These are phyloP conservation scores for Sprattus sprattus DNA, from an alignment of 2,113 vertebrate genomes.

Conservation along the genomic window DNA sequence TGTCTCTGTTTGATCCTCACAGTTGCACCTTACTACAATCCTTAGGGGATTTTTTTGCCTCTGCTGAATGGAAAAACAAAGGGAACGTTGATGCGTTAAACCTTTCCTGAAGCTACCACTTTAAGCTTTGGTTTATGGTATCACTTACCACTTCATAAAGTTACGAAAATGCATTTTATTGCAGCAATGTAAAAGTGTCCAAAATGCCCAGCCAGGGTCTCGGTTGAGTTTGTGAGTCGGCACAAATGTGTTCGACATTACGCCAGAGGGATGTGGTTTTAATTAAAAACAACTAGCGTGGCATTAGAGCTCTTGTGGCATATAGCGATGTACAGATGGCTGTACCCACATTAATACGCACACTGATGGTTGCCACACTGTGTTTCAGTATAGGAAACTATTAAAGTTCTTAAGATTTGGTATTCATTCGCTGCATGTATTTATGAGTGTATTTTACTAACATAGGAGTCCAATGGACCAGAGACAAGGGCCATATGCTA, in stretches of 20 bases:
- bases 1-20: neutral
- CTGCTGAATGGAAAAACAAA: neutral
- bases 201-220: neutral
- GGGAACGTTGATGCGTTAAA: neutral
- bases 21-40: neutral
- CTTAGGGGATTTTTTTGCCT: neutral
- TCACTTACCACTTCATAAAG: constrained; percentile 22
- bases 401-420: neutral
- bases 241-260: neutral
- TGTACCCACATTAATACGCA: neutral
- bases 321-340: neutral
- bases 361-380: neutral
- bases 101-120: neutral
- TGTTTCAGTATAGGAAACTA: neutral
- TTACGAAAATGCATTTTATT: constrained; percentile 5
- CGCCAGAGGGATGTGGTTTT: neutral
- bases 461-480: neutral
- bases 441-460: neutral
- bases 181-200: constrained; percentile 14
- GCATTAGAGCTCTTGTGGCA: neutral
- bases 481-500: neutral
- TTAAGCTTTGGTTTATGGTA: neutral
- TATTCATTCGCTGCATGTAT: neutral
- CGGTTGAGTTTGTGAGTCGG: constrained; percentile 21
- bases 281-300: neutral